Base-by-base conservation (phyloP, 2,113 vertebrate genomes). In the Pangasianodon hypophthalmus region DNA sequence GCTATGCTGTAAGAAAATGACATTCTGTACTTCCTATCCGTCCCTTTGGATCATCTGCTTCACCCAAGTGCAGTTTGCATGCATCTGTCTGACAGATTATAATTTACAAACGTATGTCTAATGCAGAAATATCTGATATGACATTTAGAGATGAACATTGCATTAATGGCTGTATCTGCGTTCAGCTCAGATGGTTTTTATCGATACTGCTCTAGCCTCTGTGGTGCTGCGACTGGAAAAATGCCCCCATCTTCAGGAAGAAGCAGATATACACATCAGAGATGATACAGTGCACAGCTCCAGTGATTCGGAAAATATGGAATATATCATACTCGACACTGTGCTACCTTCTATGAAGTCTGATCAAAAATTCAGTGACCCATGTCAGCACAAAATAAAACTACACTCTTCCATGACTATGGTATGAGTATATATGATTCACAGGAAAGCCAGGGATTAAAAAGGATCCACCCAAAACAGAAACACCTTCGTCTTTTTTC, bases 281-380 rank as follows among this genome's bases (percentile, higher is more conserved):
- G 85, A 86, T 87, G 89, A 80, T 89, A 62, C 84, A 24, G 44
- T 41, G 48, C 50, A 81, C 84, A 58, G 89, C 84, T 90, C 48
- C 89, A 90, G 89, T 90, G 89, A 82, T 69, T 90, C 62, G 37
- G 84, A 90, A 87, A 90, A 86, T 90, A 85, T 44, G 50, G 89
- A 87, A 90, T 90, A 90, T 82, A 86, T 90, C 75, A 90, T 86
- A 29, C 75, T 71, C 16, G 48, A 48, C 50, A 71, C 60, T 69
- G 84, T 56, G 75, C 50, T 82, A 67, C 48, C 84, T 87, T 69
- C 58, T 90, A 67, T 54, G 62, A 86, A 71, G 85, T 54, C 84
- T 44, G 84, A 86, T 90, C 75, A 82, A 46, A 87, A 86, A 81
- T 82, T 69, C 84, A 71, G 75, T 90, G 89, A 90, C 75, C 89